Evolutionary conservation across 1,140 invertebrate genomes (phyloP).

Genomic region (Andricus grossulariae): DNA sequence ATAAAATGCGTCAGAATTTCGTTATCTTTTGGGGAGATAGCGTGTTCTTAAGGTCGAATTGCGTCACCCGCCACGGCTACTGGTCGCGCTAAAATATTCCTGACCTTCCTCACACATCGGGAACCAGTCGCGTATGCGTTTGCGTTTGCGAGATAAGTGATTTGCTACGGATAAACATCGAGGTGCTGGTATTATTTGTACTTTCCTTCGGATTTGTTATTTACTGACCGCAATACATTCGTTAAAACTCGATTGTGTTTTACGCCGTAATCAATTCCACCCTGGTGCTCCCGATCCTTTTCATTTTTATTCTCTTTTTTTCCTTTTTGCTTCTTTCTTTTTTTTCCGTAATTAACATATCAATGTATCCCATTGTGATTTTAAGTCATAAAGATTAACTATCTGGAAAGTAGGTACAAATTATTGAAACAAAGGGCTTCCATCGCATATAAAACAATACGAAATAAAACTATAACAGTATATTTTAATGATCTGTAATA

Average conservation of each 20-base stretch:
- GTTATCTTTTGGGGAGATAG: slow-evolving; percentile 19
- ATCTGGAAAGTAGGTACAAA: slow-evolving; percentile 30
- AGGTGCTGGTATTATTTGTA: slow-evolving; percentile 16
- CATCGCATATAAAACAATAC: slow-evolving; percentile 7
- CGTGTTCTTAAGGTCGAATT: slow-evolving; percentile 21
- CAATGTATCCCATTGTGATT: slow-evolving; percentile 30
- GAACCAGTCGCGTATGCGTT: slow-evolving; percentile 6
- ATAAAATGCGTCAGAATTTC: neutral
- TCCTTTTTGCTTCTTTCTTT: neutral
- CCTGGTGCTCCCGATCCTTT: slow-evolving; percentile 28
- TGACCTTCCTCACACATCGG: slow-evolving; percentile 30
- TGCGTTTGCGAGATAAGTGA: slow-evolving; percentile 22
- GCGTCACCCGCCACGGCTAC: slow-evolving; percentile 20
- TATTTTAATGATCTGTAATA: neutral
- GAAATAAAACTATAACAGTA: slow-evolving; percentile 14
- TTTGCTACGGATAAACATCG: slow-evolving; percentile 24
- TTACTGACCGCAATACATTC: slow-evolving; percentile 29
- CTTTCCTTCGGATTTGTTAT: slow-evolving; percentile 29
- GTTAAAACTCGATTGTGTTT: slow-evolving; percentile 23
- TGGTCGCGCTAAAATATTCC: slow-evolving; percentile 22
- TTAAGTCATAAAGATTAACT: slow-evolving; percentile 29
- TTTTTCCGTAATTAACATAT: slow-evolving; percentile 22
- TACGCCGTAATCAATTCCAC: slow-evolving; percentile 29
- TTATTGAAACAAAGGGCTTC: slow-evolving; percentile 27
- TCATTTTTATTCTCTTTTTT: slow-evolving; percentile 20